Evolutionary conservation across 1,140 invertebrate genomes (phyloP), one percentile per base, ranked within the genome.

Genomic region (Oreohelix idahoensis): DNA sequence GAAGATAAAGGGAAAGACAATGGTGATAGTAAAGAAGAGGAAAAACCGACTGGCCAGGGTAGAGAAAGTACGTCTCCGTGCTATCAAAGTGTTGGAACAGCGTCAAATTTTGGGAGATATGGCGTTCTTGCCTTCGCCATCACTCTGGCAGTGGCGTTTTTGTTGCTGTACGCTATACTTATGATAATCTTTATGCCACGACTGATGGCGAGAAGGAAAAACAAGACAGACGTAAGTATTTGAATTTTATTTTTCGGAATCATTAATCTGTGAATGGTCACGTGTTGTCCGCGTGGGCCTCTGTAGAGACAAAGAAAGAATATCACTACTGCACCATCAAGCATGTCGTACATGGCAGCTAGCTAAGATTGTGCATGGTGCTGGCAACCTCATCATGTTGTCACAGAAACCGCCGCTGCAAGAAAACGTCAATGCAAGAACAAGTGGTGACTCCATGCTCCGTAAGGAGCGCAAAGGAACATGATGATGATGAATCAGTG

Each of bases 161-260:
- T 80, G 29, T 29, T 80, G 38, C 13, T 80, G 11, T 80, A 80
- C 45, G 42, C 79, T 11, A 42, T 80, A 17, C 26, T 80, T 10
- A 80, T 80, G 79, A 71, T 80, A 53, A 49, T 80, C 23, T 80
- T 71, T 35, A 71, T 80, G 79, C 79, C 79, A 0, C 4, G 69
- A 15, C 71, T 80, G 11, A 26, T 79, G 51, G 51, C 77, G 1
- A 79, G 17, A 38, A 79, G 35, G 39, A 63, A 15, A 29, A 32
- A 23, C 36, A 74, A 74, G 38, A 4, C 11, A 13, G n/a, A 74
- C 10, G 42, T 39, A 74, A 26, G 71, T 26, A 39, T 71, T 36
- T 36, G 4, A 4, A n/a, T 36, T n/a, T 36, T 35, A 1, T 17
- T 39, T 5, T 39, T 17, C 69, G 32, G 5, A 45, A 45, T 45